Conservation (phyloP, 2,888 invertebrate species). For the Antitype chi region DNA sequence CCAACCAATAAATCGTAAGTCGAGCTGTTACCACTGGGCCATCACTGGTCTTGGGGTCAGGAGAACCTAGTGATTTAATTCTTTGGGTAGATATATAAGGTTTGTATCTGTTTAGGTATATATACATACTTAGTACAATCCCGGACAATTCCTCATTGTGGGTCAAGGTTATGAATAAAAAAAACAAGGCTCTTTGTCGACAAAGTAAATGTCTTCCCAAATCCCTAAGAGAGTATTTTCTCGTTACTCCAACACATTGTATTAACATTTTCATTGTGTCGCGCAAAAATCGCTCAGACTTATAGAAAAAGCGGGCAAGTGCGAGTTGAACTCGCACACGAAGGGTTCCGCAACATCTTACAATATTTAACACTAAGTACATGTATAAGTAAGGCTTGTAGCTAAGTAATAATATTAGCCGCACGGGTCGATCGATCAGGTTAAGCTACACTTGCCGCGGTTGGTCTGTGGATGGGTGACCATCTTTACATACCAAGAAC, state of each 20-base stretch:
- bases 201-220: slow-evolving; percentile 25
- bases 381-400: too few relatives aligned
- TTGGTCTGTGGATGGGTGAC: too few relatives aligned
- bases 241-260: slow-evolving; percentile 9
- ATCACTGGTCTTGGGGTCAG: background rate
- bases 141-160: background rate
- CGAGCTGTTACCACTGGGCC: too few relatives aligned
- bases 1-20: too few relatives aligned
- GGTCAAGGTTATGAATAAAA: background rate
- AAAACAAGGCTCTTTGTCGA: background rate
- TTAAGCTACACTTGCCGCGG: too few relatives aligned
- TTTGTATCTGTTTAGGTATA: background rate
- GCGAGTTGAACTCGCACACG: background rate
- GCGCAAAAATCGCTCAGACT: background rate
- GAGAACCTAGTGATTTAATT: background rate
- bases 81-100: background rate
- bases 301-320: background rate
- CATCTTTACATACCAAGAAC: too few relatives aligned
- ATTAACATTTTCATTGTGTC: slow-evolving; percentile 15
- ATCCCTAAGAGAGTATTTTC: slow-evolving; percentile 7
- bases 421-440: too few relatives aligned
- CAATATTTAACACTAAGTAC: background rate
- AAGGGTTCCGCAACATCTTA: background rate
- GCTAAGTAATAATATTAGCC: too few relatives aligned
- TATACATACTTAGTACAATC: background rate